Evolutionary conservation across 2,113 vertebrate species (phyloP), one percentile per base, ranked within the genome.

Genomic region (Nicator chloris): DNA sequence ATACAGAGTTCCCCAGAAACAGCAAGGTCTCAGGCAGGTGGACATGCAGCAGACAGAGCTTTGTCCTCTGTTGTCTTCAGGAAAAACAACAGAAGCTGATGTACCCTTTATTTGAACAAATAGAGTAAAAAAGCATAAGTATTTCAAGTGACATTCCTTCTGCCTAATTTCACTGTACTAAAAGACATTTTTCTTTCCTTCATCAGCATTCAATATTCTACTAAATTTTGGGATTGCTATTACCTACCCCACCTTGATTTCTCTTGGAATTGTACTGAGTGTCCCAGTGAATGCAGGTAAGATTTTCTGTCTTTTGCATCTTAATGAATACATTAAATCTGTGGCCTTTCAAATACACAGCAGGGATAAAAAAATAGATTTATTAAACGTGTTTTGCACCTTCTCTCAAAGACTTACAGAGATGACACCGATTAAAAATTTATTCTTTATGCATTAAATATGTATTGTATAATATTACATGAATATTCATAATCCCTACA

Each of bases 251-350:
- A 99, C 98, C 26, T 97, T 99, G 97, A 99, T 99, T 97, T 99
- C 99, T 73, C 98, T 99, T 42, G 99, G 99, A 93, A 99, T 99
- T 81, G 98, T 99, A 95, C 95, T 99, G 94, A 99, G 99, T 94
- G 99, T 99, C 85, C 99, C 99, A 95, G 99, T 99, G 85, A 99
- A 99, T 42, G 99, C 99, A 68, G 98, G 99, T 99, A 98, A 99
- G 97, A 94, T 56, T 51, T 94, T 87, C 68, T 88, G 47, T 64
- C 47, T 85, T 77, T 60, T 73, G 51, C 37, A 81, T 75, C 60
- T 81, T 64, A 81, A 64, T 45, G n/a, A 86, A 64, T 35, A 50
- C 22, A 26, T 61, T 60, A 71, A 70, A 63, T 54, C 42, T 37
- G 20, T 77, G 60, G 60, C 59, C 44, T 85, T 88, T 90, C 86